A percentile compares a stretch with the other conserved stretches of the same genome.
These are phyloP conservation scores for Enteromius afrohamiltoni DNA, from an alignment of 2,797 vertebrate genomes.

Conservation along the genomic window DNA sequence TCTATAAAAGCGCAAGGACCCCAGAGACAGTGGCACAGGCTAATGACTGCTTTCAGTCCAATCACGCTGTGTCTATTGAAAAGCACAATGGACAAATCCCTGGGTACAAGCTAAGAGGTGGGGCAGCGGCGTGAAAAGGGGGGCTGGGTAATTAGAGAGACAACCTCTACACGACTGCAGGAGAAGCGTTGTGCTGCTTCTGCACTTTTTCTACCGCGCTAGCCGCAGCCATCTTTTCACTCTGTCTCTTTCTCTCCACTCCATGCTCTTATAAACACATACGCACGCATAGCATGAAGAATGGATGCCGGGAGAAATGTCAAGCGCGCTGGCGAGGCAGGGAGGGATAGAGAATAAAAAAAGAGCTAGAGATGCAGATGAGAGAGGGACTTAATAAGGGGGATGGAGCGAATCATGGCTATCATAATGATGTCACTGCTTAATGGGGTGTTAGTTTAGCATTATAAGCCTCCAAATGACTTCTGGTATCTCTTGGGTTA, in stretches of 20 bases:
- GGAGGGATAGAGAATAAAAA: slow-evolving; percentile 39
- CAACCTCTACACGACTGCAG: slow-evolving; percentile 37
- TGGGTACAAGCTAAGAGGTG: slow-evolving; percentile 42
- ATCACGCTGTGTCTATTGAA: slow-evolving; percentile 51
- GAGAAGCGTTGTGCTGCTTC: slow-evolving; percentile 49
- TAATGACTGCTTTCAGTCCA: slow-evolving; percentile 70
- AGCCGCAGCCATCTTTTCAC: slow-evolving; percentile 19
- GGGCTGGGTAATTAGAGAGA: slow-evolving; percentile 32
- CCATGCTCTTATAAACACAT: slow-evolving; percentile 26
- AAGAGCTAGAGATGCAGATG: slow-evolving; percentile 41
- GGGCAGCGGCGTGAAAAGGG: slow-evolving; percentile 18
- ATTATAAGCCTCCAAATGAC: slow-evolving; percentile 29
- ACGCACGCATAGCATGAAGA: slow-evolving; percentile 42
- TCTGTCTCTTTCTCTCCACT: background rate
- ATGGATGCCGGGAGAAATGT: slow-evolving; percentile 42
- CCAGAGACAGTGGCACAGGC: slow-evolving; percentile 74
- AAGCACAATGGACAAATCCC: slow-evolving; percentile 57
- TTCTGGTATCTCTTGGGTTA: slow-evolving; percentile 16
- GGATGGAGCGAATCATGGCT: slow-evolving; percentile 46
- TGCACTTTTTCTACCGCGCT: slow-evolving; percentile 46
- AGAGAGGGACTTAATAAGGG: slow-evolving; percentile 41
- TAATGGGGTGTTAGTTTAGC: slow-evolving; percentile 50
- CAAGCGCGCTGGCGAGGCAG: slow-evolving; percentile 9
- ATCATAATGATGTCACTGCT: slow-evolving; percentile 52
- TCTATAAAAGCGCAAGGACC: slow-evolving; percentile 70